A percentile compares a stretch with the other conserved stretches of the same genome.
Conservation (phyloP, 2,797 vertebrate species). For the Tamandua tetradactyla region DNA sequence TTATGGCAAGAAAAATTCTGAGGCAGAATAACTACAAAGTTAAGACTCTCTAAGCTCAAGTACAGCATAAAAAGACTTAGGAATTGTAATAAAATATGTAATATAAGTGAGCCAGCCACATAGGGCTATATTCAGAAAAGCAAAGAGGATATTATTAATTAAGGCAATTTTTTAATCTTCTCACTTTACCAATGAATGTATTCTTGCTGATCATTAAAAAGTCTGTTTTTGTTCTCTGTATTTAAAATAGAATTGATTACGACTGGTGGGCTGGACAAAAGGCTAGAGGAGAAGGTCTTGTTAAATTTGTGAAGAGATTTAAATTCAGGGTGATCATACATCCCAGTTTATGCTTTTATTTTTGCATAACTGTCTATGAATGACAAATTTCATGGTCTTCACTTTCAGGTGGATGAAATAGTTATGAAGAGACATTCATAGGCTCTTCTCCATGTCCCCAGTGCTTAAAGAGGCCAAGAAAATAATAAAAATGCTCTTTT, state of each 20-base stretch:
- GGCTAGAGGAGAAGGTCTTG: background rate
- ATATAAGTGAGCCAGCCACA: background rate
- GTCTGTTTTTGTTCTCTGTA: conserved; percentile 7
- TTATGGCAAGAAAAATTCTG: conserved; percentile 22
- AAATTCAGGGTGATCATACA: background rate
- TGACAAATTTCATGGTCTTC: background rate
- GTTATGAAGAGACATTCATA: background rate
- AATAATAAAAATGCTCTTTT: background rate
- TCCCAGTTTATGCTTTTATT: background rate
- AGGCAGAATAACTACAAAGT: conserved; percentile 8
- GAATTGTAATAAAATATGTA: background rate
- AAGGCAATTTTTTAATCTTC: background rate
- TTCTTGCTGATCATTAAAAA: conserved; percentile 23
- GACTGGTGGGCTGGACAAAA: background rate
- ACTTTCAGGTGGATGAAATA: background rate
- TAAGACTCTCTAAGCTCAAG: conserved; percentile 9
- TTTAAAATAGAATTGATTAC: conserved; percentile 26
- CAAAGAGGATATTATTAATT: background rate
- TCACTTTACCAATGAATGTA: background rate
- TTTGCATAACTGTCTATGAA: background rate
- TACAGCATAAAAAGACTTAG: conserved; percentile 16
- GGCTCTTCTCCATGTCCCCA: background rate
- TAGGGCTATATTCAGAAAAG: background rate
- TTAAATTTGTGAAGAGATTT: background rate
- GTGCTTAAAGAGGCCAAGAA: background rate